Percentiles rank a stretch among this genome's conserved stretches.
Evolutionary conservation across 2,113 vertebrate species (phyloP).

Genomic region (Callipepla squamata): DNA sequence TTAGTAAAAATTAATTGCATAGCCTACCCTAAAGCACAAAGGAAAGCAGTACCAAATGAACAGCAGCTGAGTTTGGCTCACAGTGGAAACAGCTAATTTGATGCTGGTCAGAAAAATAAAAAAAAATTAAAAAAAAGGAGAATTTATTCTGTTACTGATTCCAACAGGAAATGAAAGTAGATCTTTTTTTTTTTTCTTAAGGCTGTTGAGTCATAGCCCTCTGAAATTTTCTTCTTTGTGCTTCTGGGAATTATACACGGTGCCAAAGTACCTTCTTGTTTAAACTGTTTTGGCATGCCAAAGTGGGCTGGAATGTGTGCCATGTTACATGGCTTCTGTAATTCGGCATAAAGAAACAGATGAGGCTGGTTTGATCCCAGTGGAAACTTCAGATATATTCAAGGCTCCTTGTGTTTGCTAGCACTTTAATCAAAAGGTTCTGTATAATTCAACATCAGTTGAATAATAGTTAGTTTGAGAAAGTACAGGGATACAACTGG

Average conservation of each 20-base stretch:
- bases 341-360: slow-evolving; percentile 6
- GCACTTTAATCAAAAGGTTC: slow-evolving; percentile 30
- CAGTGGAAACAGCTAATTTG: slow-evolving; percentile 9
- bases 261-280: slow-evolving; percentile 57
- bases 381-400: slow-evolving; percentile 9
- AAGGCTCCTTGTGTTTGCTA: slow-evolving; percentile 9
- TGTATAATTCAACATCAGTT: slow-evolving; percentile 44
- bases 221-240: slow-evolving; percentile 47
- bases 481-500: neutral
- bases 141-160: slow-evolving; percentile 38
- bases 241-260: slow-evolving; percentile 27
- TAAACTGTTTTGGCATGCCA: slow-evolving; percentile 18
- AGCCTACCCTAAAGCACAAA: slow-evolving; percentile 45
- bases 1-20: slow-evolving; percentile 64
- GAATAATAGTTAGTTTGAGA: slow-evolving; percentile 19
- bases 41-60: slow-evolving; percentile 27
- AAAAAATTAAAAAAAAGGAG: neutral
- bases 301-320: neutral
- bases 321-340: slow-evolving; percentile 1
- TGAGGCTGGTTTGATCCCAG: neutral
- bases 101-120: neutral
- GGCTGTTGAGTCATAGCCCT: slow-evolving; percentile 27
- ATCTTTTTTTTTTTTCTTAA: neutral
- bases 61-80: slow-evolving; percentile 34
- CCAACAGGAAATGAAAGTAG: slow-evolving; percentile 40